These are phyloP conservation scores for Marronus borbonicus DNA, from an alignment of 2,888 invertebrate species.

Conservation along the genomic window DNA sequence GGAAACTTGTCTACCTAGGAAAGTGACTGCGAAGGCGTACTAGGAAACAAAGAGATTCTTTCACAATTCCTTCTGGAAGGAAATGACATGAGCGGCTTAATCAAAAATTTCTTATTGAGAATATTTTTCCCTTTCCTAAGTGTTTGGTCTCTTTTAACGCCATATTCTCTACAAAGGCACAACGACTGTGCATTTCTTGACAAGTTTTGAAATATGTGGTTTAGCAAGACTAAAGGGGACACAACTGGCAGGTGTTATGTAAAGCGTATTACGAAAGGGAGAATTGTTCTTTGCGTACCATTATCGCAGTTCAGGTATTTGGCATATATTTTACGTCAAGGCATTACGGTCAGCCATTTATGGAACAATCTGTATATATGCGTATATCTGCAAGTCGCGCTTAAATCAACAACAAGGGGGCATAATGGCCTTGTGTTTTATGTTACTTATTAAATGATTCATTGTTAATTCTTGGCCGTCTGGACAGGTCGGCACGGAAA, in stretches of 20 bases:
- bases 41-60: too few species aligned
- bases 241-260: neutral
- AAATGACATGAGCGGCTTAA: too few species aligned
- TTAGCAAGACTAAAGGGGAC: too few species aligned
- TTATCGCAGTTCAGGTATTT: conserved; percentile 4
- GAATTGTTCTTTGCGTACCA: conserved; percentile 41
- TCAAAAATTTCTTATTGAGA: too few species aligned
- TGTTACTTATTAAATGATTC: conserved; percentile 59
- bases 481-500: conserved; percentile 56
- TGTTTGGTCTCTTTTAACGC: too few species aligned
- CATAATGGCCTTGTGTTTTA: conserved; percentile 57
- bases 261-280: conserved; percentile 20
- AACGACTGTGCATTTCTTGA: too few species aligned
- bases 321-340: conserved; percentile 23
- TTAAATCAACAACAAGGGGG: conserved; percentile 53
- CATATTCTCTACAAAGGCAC: too few species aligned
- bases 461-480: conserved; percentile 57
- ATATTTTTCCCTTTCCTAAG: too few species aligned
- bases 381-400: conserved; percentile 41
- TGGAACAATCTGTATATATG: conserved; percentile 43
- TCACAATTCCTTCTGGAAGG: too few species aligned
- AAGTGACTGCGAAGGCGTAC: too few species aligned
- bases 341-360: conserved; percentile 34
- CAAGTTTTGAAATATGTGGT: too few species aligned
- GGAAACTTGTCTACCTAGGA: too few species aligned